Base-by-base conservation (phyloP, 2,113 vertebrate genomes). In the Amblyopsis rosae region DNA sequence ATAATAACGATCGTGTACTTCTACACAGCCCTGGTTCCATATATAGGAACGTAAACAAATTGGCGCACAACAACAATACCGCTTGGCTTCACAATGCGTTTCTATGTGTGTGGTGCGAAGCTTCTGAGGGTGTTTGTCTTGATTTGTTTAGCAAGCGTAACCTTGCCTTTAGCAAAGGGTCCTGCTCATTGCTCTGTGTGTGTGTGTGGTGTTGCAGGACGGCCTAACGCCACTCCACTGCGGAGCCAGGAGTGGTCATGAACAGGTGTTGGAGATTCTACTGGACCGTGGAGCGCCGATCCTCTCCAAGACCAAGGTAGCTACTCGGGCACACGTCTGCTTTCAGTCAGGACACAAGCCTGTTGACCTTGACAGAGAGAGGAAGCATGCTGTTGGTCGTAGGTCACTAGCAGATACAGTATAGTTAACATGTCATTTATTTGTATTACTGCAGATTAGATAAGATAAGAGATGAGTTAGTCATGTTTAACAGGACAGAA, bases 251-350 rank as follows among this genome's bases (percentile, higher is more conserved):
- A 99, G 98, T 16, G 98, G 98, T 3, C 98, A 99, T 1, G 97
- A 99, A 72, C 97, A 99, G 74, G 98, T 99, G 68, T 94, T 99
- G 67, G 95, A 96, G 89, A 98, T 99, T 96, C 86, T 99, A 76
- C 93, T 99, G 53, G 94, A 98, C 83, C 92, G 98, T 74, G 95
- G 96, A 76, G 98, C 98, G 47, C 98, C 96, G 4, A 96, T 99
- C 83, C 93, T 99, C 65, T 98, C 98, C 48, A 99, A 99, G 91
- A 99, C 98, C 60, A 99, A 99, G 96, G 98, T 99, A 41, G 35
- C 35, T 41, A 41, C 35, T 41, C 5, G 35, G 35, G 35, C 49
- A 13, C 12, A 70, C 4, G 61, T 9, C 1, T 13, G 47, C 66
- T 46, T 78, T 69, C 33, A 50, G 65, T 26, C 26, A 26, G 26